Percentiles rank a stretch among this genome's conserved stretches.
Evolutionary conservation across 2,113 vertebrate genomes (phyloP).

Genomic region (Ictidomys tridecemlineatus): DNA sequence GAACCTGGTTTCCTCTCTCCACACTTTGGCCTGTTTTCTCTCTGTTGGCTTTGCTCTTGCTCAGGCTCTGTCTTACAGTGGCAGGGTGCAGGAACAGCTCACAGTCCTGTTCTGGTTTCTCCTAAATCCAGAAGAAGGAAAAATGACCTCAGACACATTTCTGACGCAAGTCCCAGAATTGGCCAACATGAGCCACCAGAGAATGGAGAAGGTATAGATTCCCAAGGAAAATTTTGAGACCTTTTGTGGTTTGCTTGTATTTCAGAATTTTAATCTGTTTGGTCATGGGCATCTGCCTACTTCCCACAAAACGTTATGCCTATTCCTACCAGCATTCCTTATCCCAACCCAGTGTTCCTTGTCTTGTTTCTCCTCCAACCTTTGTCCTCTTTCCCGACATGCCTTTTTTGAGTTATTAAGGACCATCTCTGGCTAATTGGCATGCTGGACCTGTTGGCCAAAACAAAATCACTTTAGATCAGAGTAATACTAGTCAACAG

Average conservation of each 20-base stretch:
- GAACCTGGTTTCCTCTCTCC: not conserved
- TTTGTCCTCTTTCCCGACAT: not conserved
- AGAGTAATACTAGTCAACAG: not conserved
- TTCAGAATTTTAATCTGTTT: not conserved
- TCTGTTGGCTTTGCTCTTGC: not conserved
- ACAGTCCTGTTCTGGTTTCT: not conserved
- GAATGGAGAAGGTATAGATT: not conserved
- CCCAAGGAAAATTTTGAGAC: not conserved
- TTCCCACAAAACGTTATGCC: not conserved
- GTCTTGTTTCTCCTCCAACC: not conserved
- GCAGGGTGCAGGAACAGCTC: not conserved
- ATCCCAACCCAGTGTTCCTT: not conserved
- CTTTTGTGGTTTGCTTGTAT: not conserved
- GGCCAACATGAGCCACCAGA: not conserved
- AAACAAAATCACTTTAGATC: slow-evolving; percentile 9
- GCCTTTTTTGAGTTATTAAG: not conserved
- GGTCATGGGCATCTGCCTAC: not conserved
- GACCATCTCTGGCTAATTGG: not conserved
- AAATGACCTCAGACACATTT: not conserved
- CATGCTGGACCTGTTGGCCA: not conserved
- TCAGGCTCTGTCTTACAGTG: not conserved
- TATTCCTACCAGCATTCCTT: not conserved
- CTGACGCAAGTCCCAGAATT: not conserved
- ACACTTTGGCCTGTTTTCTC: not conserved
- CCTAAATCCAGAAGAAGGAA: not conserved